Conservation (phyloP, 2,113 vertebrate species). For the Perca flavescens region DNA sequence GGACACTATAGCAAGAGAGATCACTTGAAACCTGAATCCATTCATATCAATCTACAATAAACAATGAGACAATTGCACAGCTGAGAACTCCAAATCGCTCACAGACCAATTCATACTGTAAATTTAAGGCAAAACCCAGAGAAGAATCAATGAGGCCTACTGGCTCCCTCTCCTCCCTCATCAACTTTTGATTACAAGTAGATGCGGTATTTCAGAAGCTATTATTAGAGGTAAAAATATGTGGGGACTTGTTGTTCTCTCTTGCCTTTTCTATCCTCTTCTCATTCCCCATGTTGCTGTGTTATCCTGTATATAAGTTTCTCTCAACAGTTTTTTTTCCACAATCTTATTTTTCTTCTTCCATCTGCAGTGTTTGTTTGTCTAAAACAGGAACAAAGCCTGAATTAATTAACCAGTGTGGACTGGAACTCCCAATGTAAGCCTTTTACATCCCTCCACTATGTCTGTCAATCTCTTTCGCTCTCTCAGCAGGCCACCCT, state of each 20-base stretch:
- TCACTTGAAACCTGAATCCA: slow-evolving; percentile 37
- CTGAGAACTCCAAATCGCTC: slow-evolving; percentile 40
- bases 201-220: slow-evolving; percentile 62
- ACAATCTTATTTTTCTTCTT: slow-evolving; percentile 49
- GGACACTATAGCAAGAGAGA: not conserved
- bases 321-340: slow-evolving; percentile 22
- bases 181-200: slow-evolving; percentile 65
- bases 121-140: slow-evolving; percentile 42
- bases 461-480: slow-evolving; percentile 64
- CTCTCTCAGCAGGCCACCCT: slow-evolving; percentile 52
- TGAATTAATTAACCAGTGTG: slow-evolving; percentile 78
- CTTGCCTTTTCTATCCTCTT: slow-evolving; percentile 10
- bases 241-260: slow-evolving; percentile 52
- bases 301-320: slow-evolving; percentile 45
- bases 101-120: slow-evolving; percentile 25
- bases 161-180: slow-evolving; percentile 52
- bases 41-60: slow-evolving; percentile 50
- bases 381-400: slow-evolving; percentile 72
- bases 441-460: slow-evolving; percentile 58
- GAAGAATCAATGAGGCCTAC: slow-evolving; percentile 52
- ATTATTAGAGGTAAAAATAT: slow-evolving; percentile 71
- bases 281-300: slow-evolving; percentile 35
- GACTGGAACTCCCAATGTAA: slow-evolving; percentile 67
- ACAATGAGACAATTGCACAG: slow-evolving; percentile 29
- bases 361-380: slow-evolving; percentile 64